These are phyloP conservation scores for Conger conger DNA, from an alignment of 2,113 vertebrate genomes.

Conservation along the genomic window DNA sequence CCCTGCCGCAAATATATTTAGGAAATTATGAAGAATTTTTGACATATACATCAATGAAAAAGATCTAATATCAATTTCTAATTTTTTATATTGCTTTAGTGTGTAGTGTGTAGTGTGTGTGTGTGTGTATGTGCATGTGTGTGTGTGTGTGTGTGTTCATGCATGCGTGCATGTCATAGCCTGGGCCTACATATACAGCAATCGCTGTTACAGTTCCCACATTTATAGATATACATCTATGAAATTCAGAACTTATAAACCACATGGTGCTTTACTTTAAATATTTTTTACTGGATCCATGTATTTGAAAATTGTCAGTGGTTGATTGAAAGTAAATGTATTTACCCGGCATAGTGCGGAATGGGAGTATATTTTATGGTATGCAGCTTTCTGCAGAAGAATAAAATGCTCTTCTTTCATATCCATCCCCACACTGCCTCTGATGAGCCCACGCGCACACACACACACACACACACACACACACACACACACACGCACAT, in stretches of 20 bases:
- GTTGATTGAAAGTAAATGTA: constrained; percentile 42
- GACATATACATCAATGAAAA: too few relatives aligned
- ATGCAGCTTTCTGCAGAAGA: constrained; percentile 27
- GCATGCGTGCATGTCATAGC: too few relatives aligned
- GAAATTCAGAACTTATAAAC: background rate
- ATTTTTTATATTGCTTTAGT: too few relatives aligned
- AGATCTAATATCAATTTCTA: too few relatives aligned
- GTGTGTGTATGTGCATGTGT: too few relatives aligned
- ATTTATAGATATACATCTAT: background rate
- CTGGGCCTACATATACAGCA: too few relatives aligned
- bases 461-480: too few relatives aligned
- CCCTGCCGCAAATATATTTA: background rate
- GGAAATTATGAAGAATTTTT: background rate
- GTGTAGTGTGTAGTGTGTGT: too few relatives aligned
- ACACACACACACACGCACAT: too few relatives aligned
- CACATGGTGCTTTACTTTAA: background rate
- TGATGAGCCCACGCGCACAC: constrained; percentile 68
- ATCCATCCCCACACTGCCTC: constrained; percentile 52
- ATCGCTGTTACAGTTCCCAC: too few relatives aligned
- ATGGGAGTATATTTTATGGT: constrained; percentile 45
- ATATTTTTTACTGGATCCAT: background rate
- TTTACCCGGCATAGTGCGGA: constrained; percentile 42
- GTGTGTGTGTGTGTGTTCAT: too few relatives aligned
- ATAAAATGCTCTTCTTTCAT: constrained; percentile 44
- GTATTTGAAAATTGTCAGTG: background rate